These are phyloP conservation scores for Macroteleia sp. DNA, from an alignment of 2,888 invertebrate genomes.

Conservation along the genomic window DNA sequence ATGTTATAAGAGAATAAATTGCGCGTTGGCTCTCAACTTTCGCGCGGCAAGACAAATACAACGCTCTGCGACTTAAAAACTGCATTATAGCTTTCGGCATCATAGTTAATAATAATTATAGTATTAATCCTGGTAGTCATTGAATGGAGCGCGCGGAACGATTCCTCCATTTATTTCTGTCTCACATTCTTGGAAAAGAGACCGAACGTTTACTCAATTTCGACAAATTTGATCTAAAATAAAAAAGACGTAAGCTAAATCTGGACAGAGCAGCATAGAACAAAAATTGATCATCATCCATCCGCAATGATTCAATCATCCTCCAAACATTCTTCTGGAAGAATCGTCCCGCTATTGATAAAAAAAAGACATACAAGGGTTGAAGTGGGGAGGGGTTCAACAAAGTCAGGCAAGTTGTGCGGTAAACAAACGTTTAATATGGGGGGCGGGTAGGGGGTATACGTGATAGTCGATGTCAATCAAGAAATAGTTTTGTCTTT, in stretches of 20 bases:
- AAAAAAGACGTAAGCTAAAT: background rate
- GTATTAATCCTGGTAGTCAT: slow-evolving; percentile 14
- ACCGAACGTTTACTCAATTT: too few species aligned
- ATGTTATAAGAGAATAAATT: slow-evolving; percentile 51
- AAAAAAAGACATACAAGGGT: slow-evolving; percentile 14
- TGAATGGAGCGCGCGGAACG: slow-evolving; percentile 41
- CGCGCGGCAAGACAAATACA: slow-evolving; percentile 59
- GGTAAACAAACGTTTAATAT: background rate
- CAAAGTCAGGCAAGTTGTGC: slow-evolving; percentile 14
- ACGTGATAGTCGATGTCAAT: slow-evolving; percentile 33
- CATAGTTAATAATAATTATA: slow-evolving; percentile 6
- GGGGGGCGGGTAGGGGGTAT: background rate
- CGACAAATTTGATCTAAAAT: background rate
- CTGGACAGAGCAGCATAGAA: background rate
- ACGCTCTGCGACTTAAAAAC: slow-evolving; percentile 48
- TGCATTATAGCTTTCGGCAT: slow-evolving; percentile 28
- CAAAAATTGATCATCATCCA: slow-evolving; percentile 17
- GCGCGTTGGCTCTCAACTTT: slow-evolving; percentile 54
- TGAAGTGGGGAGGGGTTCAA: slow-evolving; percentile 8
- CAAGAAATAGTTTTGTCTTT: slow-evolving; percentile 16
- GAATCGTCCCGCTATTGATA: slow-evolving; percentile 47
- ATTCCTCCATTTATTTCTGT: slow-evolving; percentile 32
- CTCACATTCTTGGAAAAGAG: slow-evolving; percentile 27
- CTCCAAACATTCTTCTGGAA: slow-evolving; percentile 35
- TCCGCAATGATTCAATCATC: slow-evolving; percentile 31